A percentile compares a stretch with the other conserved stretches of the same genome.
phyloP scores from a whole-genome alignment of 1,140 invertebrate genomes.

The Drosophila suzukii region DNA sequence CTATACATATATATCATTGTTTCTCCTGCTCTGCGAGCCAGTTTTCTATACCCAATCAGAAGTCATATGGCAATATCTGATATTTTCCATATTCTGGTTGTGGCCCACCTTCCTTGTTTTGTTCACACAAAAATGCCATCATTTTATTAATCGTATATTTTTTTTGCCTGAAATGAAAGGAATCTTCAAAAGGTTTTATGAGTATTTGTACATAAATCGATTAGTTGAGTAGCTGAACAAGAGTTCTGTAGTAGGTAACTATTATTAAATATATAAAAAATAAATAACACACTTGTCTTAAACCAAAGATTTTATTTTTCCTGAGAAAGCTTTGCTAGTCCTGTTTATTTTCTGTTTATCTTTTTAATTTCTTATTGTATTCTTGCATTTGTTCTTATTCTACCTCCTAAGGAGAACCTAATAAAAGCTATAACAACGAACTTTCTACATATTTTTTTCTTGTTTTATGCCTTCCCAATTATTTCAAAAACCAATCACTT shows the following conservation, averaged over 20 bases:
- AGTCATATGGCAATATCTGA: slow-evolving; percentile 64
- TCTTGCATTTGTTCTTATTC: slow-evolving; percentile 29
- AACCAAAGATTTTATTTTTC: slow-evolving; percentile 12
- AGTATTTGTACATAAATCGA: slow-evolving; percentile 46
- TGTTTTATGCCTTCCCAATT: slow-evolving; percentile 77
- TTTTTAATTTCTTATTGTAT: slow-evolving; percentile 24
- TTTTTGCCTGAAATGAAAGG: slow-evolving; percentile 34
- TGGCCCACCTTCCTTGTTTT: slow-evolving; percentile 52
- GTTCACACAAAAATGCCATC: slow-evolving; percentile 79
- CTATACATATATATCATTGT: slow-evolving; percentile 7
- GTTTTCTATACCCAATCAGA: slow-evolving; percentile 43
- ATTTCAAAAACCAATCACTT: slow-evolving; percentile 53
- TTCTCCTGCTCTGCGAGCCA: slow-evolving; percentile 9
- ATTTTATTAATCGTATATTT: slow-evolving; percentile 30
- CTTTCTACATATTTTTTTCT: slow-evolving; percentile 75
- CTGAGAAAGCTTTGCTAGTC: slow-evolving; percentile 48
- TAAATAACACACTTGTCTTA: slow-evolving; percentile 18
- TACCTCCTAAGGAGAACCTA: slow-evolving; percentile 42
- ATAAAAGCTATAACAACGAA: slow-evolving; percentile 68
- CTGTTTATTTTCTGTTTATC: slow-evolving; percentile 34
- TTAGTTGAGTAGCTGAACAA: slow-evolving; percentile 36
- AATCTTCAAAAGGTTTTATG: slow-evolving; percentile 54
- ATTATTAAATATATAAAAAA: slow-evolving; percentile 1
- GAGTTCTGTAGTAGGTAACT: slow-evolving; percentile 42
- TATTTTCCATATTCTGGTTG: slow-evolving; percentile 22